phyloP scores from a whole-genome alignment of 92 coral and sea anemone species.

The Micromussa lordhowensis region DNA sequence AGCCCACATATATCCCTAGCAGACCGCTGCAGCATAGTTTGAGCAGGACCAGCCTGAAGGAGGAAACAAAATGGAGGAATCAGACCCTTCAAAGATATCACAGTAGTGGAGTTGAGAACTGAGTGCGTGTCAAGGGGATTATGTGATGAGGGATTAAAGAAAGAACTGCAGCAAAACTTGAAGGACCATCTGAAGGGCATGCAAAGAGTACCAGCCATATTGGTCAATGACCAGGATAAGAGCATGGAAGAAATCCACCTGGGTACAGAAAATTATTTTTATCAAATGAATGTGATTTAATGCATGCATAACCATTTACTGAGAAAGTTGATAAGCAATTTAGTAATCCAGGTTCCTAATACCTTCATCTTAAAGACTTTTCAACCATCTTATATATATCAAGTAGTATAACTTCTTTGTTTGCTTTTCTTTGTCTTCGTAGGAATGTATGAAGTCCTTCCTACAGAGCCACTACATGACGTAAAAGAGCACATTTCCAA shows the following conservation, averaged over 20 bases:
- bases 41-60: constrained; percentile 28
- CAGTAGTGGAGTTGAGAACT: constrained; percentile 7
- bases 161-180: constrained; percentile 18
- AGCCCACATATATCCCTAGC: constrained; percentile 23
- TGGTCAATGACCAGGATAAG: constrained; percentile 33
- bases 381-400: too few species aligned
- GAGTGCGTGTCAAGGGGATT: constrained; percentile 10
- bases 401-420: not conserved
- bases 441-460: constrained; percentile 26
- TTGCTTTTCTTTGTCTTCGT: not conserved
- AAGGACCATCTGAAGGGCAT: constrained; percentile 19
- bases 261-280: constrained; percentile 18
- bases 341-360: too few species aligned
- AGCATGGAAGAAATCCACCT: constrained; percentile 20
- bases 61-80: constrained; percentile 34
- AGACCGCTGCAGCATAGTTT: constrained; percentile 25
- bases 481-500: constrained; percentile 23
- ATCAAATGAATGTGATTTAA: constrained; percentile 23
- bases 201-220: constrained; percentile 32
- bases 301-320: too few species aligned
- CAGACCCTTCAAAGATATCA: constrained; percentile 43
- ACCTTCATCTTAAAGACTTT: too few species aligned
- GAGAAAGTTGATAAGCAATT: too few species aligned
- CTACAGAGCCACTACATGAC: too few species aligned
- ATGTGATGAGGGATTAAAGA: constrained; percentile 9